phyloP scores from a whole-genome alignment of 2,797 vertebrate genomes.

The Danio jaintianensis region DNA sequence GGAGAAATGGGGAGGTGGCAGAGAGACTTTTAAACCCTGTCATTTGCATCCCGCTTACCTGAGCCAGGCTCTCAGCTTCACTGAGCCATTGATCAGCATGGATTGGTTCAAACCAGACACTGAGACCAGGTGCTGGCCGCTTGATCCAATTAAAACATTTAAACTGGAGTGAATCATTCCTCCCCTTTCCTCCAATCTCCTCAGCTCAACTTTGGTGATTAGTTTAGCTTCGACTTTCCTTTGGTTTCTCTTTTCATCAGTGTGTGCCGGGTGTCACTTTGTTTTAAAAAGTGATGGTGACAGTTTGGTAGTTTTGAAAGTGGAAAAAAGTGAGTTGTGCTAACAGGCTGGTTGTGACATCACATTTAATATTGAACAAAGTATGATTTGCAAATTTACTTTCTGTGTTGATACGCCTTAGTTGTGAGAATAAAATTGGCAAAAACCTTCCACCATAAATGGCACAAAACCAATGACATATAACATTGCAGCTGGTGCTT shows the following conservation, averaged over 20 bases:
- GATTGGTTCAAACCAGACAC: constrained; percentile 65
- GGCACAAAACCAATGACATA: neutral
- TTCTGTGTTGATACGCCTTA: neutral
- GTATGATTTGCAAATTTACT: neutral
- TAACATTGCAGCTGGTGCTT: neutral
- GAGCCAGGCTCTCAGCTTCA: constrained; percentile 54
- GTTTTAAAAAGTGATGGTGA: constrained; percentile 14
- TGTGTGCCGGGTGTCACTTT: constrained; percentile 18
- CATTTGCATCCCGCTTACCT: constrained; percentile 62
- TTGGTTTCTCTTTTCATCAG: constrained; percentile 35
- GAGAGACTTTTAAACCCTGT: constrained; percentile 57
- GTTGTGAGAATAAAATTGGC: neutral
- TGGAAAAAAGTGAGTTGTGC: neutral
- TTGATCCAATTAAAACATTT: constrained; percentile 69
- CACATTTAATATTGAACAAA: neutral
- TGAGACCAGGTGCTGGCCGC: constrained; percentile 65
- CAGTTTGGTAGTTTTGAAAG: constrained; percentile 16
- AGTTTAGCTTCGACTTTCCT: constrained; percentile 46
- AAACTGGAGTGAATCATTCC: constrained; percentile 53
- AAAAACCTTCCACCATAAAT: neutral
- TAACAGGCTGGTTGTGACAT: neutral
- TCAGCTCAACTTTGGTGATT: constrained; percentile 48
- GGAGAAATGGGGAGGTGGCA: constrained; percentile 55
- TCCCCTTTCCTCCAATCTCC: constrained; percentile 38
- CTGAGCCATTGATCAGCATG: constrained; percentile 72